phyloP scores from a whole-genome alignment of 2,797 vertebrate species.

The Anolis apletophallus region DNA sequence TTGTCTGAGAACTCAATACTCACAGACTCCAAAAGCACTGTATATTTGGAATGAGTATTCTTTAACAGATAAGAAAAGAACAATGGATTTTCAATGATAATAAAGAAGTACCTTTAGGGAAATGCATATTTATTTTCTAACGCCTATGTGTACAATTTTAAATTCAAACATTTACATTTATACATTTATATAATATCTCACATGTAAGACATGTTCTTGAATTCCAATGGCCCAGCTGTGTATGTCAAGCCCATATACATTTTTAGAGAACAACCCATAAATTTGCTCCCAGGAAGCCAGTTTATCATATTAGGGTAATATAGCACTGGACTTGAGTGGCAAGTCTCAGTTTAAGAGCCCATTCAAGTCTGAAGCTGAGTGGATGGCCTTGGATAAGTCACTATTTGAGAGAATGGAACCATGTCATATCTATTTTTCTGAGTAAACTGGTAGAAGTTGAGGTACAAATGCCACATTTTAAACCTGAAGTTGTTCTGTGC shows the following conservation, averaged over 20 bases:
- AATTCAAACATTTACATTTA: not conserved
- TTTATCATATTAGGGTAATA: not conserved
- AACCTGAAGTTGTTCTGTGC: too few relatives aligned
- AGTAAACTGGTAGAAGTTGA: too few relatives aligned
- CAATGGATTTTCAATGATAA: constrained; percentile 51
- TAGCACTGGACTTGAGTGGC: not conserved
- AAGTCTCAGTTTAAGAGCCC: too few relatives aligned
- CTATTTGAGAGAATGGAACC: too few relatives aligned
- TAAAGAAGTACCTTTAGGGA: not conserved
- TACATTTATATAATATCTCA: not conserved
- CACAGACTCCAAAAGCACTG: constrained; percentile 63
- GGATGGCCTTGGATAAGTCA: too few relatives aligned
- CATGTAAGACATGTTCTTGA: not conserved
- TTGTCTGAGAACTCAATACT: constrained; percentile 72
- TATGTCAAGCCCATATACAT: not conserved
- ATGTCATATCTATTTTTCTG: too few relatives aligned
- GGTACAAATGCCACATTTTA: too few relatives aligned
- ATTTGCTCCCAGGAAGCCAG: not conserved
- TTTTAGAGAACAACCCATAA: not conserved
- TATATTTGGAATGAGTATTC: constrained; percentile 72
- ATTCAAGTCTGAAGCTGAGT: too few relatives aligned
- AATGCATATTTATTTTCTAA: not conserved
- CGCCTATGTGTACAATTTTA: too few relatives aligned
- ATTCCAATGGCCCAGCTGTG: not conserved
- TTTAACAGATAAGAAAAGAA: constrained; percentile 62